These are phyloP conservation scores for Hippocampus mohnikei DNA, from an alignment of 2,113 vertebrate species.

Conservation along the genomic window DNA sequence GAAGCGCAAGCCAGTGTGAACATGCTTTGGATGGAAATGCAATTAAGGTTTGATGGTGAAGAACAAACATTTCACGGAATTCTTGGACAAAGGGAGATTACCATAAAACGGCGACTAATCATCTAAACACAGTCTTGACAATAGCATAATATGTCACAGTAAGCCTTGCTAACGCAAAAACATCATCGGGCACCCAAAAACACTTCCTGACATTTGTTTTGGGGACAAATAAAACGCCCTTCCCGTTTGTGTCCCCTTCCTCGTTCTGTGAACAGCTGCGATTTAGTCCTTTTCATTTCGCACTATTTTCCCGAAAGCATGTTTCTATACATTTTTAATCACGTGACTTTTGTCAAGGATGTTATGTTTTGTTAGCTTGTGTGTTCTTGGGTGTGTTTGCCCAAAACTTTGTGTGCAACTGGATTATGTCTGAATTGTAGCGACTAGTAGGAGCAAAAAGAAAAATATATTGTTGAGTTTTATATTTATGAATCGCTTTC, in stretches of 20 bases:
- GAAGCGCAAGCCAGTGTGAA: slow-evolving; percentile 16
- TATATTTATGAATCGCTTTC: not conserved
- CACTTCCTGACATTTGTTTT: not conserved
- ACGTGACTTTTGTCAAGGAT: no score
- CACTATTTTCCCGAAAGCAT: not conserved
- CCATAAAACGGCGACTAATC: slow-evolving; percentile 6
- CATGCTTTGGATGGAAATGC: slow-evolving; percentile 23
- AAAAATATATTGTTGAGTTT: not conserved
- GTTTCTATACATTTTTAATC: not conserved
- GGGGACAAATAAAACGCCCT: not conserved
- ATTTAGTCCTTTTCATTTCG: not conserved
- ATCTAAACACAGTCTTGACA: not conserved
- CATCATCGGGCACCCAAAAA: not conserved
- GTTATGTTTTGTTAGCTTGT: not conserved
- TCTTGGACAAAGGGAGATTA: slow-evolving; percentile 24
- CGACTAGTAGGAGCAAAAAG: not conserved
- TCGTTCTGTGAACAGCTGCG: not conserved
- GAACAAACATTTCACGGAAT: slow-evolving; percentile 25
- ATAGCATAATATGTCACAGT: not conserved
- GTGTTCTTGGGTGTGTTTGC: not conserved
- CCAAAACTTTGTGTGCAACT: not conserved
- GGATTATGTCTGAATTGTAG: not conserved
- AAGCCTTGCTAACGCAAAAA: not conserved
- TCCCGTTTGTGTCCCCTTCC: not conserved
- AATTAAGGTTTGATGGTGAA: slow-evolving; percentile 13